Conservation (phyloP, 2,113 vertebrate genomes). For the Danionella cerebrum region DNA sequence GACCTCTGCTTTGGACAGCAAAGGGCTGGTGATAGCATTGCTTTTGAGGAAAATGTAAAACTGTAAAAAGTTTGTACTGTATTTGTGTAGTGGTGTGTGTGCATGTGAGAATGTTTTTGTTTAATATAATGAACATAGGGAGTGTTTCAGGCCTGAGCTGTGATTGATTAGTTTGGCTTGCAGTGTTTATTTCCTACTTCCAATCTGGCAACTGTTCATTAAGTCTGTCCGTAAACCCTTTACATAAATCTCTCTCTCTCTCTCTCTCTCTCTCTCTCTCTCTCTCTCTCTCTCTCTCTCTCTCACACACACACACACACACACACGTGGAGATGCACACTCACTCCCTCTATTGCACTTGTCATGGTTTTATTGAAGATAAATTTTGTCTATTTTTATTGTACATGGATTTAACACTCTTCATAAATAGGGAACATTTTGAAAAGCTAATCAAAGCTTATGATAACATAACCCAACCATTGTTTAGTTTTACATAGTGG, state of each 20-base stretch:
- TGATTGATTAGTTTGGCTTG: slow-evolving; percentile 23
- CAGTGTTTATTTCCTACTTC: slow-evolving; percentile 14
- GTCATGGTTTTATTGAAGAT: no score
- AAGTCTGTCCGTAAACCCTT: not conserved
- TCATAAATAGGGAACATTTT: no score
- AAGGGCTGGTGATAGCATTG: no score
- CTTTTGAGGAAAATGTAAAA: no score
- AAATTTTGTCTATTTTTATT: no score
- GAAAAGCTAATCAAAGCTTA: no score
- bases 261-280: not conserved
- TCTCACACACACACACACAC: not conserved
- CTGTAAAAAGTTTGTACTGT: not conserved
- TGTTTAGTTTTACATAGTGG: no score
- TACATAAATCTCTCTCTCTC: not conserved
- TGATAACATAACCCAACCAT: no score
- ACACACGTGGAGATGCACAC: no score
- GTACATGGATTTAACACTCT: no score
- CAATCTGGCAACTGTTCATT: slow-evolving; percentile 21
- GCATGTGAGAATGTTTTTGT: not conserved
- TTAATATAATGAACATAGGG: slow-evolving; percentile 13
- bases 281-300: not conserved
- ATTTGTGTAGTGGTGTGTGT: not conserved
- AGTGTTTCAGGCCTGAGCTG: not conserved
- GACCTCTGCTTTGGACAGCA: no score
- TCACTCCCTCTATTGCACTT: no score